These are phyloP conservation scores for Drosophila siamana DNA, from an alignment of 2,888 invertebrate genomes.

Conservation along the genomic window DNA sequence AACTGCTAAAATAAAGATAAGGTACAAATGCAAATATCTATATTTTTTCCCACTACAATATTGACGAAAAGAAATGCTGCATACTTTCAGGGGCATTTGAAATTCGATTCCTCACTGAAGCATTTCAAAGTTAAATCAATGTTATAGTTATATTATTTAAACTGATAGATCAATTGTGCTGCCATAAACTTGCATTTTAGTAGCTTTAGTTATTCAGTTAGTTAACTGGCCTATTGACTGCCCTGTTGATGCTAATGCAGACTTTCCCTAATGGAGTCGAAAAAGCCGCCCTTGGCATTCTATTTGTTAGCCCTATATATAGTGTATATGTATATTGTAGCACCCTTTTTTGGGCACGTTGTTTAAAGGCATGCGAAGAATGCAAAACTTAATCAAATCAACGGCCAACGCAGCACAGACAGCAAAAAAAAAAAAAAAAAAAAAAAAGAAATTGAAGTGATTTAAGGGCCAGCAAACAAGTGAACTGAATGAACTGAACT, in stretches of 20 bases:
- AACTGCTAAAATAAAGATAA: no score
- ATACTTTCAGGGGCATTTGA: background rate
- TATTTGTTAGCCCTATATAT: background rate
- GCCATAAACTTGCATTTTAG: no score
- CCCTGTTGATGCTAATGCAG: background rate
- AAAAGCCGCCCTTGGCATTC: background rate
- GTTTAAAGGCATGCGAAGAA: background rate
- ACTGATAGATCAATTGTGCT: no score
- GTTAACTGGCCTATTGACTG: background rate
- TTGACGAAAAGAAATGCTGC: no score
- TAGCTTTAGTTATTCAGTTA: background rate
- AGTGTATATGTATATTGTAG: background rate
- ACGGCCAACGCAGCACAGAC: background rate
- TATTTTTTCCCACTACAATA: no score
- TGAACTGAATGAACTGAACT: slow-evolving; percentile 11
- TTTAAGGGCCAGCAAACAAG: background rate
- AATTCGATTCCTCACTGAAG: background rate
- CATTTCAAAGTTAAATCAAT: no score
- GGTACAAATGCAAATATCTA: no score
- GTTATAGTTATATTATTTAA: no score
- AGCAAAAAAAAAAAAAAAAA: background rate
- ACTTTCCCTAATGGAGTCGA: background rate
- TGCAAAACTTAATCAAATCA: slow-evolving; percentile 1
- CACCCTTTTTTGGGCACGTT: background rate
- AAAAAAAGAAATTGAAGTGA: background rate